phyloP scores from a whole-genome alignment of 2,888 invertebrate genomes.

The Eumerus sabulonum region DNA sequence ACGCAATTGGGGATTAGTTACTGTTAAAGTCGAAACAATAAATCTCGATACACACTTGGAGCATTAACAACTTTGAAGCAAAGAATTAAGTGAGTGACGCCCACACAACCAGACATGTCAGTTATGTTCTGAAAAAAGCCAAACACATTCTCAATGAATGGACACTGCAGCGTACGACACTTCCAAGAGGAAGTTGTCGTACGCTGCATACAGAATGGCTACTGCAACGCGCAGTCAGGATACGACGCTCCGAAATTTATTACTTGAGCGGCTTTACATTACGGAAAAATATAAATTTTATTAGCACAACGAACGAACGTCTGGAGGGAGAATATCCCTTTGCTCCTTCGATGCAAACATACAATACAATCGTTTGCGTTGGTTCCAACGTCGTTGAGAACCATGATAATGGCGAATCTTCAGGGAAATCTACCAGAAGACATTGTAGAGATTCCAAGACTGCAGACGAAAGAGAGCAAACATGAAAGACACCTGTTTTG shows the following conservation, averaged over 20 bases:
- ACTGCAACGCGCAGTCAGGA: slow-evolving; percentile 12
- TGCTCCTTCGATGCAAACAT: too few relatives aligned
- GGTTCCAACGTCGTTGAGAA: slow-evolving; percentile 46
- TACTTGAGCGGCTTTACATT: slow-evolving; percentile 13
- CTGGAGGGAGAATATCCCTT: slow-evolving; percentile 19
- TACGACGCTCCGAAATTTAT: neutral
- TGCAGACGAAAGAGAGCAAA: neutral
- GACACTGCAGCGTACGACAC: too few relatives aligned
- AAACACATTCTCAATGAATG: too few relatives aligned
- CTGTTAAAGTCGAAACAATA: too few relatives aligned
- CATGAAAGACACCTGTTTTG: slow-evolving; percentile 58
- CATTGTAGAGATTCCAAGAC: too few relatives aligned
- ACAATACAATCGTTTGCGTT: slow-evolving; percentile 27
- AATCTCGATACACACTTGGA: too few relatives aligned
- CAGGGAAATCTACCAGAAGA: slow-evolving; percentile 51
- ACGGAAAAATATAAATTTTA: slow-evolving; percentile 52
- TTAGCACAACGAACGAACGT: slow-evolving; percentile 5
- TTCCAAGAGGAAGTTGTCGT: neutral
- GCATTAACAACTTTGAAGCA: too few relatives aligned
- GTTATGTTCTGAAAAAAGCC: too few relatives aligned
- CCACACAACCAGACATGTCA: too few relatives aligned
- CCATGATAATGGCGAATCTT: slow-evolving; percentile 55
- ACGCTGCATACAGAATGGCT: slow-evolving; percentile 31
- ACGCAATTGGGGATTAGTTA: too few relatives aligned
- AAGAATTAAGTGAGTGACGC: too few relatives aligned